phyloP scores from a whole-genome alignment of 2,888 invertebrate species.

The Diaphora mendica region DNA sequence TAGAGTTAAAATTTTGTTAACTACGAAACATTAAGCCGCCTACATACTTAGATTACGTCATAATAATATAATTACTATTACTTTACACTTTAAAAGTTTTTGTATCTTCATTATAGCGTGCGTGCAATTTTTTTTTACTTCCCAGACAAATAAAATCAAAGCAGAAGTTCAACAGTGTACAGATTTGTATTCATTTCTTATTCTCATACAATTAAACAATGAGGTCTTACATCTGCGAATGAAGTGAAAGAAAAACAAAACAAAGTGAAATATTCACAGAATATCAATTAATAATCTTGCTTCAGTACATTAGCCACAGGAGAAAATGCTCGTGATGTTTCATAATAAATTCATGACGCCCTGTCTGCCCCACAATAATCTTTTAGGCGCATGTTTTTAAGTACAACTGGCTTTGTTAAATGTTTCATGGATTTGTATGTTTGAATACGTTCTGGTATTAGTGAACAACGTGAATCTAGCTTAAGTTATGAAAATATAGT shows the following conservation, averaged over 20 bases:
- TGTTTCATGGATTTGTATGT: conserved; percentile 47
- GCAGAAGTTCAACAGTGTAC: background rate
- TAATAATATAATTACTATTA: no score
- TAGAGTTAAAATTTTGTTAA: no score
- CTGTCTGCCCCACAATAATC: conserved; percentile 59
- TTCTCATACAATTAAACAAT: conserved; percentile 2
- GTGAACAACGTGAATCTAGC: conserved; percentile 18
- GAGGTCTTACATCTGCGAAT: background rate
- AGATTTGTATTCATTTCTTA: background rate
- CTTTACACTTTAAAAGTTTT: no score
- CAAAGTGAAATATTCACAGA: conserved; percentile 29
- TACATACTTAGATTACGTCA: no score
- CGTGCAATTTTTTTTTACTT: no score
- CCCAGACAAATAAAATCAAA: background rate
- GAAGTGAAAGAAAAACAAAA: background rate
- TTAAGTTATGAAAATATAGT: conserved; percentile 20
- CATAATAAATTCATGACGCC: conserved; percentile 59
- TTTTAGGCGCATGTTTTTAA: conserved; percentile 51
- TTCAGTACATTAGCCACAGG: conserved; percentile 47
- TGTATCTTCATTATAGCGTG: no score
- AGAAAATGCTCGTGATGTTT: conserved; percentile 52
- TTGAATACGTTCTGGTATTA: conserved; percentile 34
- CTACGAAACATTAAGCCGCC: no score
- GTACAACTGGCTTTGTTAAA: conserved; percentile 49
- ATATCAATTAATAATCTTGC: conserved; percentile 50